A percentile compares a stretch with the other conserved stretches of the same genome.
phyloP scores from a whole-genome alignment of 2,797 vertebrate species.

The Malurus splendens region DNA sequence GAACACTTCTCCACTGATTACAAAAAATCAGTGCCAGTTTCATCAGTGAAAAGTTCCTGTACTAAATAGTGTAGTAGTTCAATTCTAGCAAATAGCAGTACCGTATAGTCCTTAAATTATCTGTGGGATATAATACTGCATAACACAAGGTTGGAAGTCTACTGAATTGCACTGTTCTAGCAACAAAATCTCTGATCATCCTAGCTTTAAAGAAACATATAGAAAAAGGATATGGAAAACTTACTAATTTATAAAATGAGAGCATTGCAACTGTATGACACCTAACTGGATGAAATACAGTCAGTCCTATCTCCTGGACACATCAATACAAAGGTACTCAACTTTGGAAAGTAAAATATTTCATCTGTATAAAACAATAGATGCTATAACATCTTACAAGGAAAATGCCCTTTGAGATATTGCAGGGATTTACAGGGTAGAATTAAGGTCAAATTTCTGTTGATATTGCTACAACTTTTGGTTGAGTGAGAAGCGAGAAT shows the following conservation, averaged over 20 bases:
- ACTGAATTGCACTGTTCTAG: neutral
- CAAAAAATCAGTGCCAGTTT: constrained; percentile 6
- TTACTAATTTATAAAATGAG: neutral
- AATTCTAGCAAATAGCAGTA: neutral
- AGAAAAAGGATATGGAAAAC: neutral
- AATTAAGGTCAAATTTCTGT: neutral
- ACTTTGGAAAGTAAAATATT: neutral
- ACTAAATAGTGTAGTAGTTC: constrained; percentile 1
- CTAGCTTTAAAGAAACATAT: neutral
- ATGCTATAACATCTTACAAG: neutral
- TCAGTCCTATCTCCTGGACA: neutral
- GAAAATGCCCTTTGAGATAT: neutral
- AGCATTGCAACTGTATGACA: neutral
- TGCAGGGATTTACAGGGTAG: neutral
- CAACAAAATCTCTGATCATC: neutral
- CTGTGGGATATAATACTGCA: neutral
- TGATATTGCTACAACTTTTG: neutral
- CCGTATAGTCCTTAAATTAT: neutral
- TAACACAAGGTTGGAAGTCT: neutral
- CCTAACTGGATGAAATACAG: neutral
- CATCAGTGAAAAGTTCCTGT: neutral
- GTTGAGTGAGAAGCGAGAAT: neutral
- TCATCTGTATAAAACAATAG: neutral
- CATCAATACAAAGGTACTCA: neutral
- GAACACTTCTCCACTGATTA: neutral